Conservation (phyloP, 2,113 vertebrate species). For the Agapornis roseicollis region DNA sequence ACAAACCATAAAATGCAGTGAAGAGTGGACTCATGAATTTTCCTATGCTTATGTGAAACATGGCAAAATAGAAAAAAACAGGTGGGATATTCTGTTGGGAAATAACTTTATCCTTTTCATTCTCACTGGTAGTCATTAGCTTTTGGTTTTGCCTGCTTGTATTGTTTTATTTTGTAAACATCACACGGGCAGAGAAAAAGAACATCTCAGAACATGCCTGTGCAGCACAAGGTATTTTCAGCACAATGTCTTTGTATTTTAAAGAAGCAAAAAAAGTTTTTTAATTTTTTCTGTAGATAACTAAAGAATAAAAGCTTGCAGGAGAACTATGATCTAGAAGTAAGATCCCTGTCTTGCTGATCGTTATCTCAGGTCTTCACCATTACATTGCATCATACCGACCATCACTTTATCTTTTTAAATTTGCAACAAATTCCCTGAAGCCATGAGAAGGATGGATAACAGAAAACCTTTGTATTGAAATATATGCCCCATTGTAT, state of each 20-base stretch:
- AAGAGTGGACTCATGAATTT: neutral
- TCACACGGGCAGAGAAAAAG: neutral
- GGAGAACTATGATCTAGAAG: neutral
- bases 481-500: neutral
- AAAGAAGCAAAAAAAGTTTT: neutral
- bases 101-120: neutral
- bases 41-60: neutral
- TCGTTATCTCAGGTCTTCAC: neutral
- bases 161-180: neutral
- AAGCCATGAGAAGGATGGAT: neutral
- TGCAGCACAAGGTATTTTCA: neutral
- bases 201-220: neutral
- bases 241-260: accelerated
- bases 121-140: accelerated
- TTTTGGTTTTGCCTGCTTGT: neutral
- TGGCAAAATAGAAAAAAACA: neutral
- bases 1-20: neutral
- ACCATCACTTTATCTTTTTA: neutral
- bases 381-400: neutral
- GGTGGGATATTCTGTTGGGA: neutral
- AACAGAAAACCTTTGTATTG: neutral
- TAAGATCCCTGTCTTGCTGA: neutral
- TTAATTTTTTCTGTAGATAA: neutral
- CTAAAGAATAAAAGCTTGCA: neutral
- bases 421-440: neutral